A percentile compares a stretch with the other conserved stretches of the same genome.
Evolutionary conservation across 2,113 vertebrate genomes (phyloP).

Genomic region (Lampris incognitus): DNA sequence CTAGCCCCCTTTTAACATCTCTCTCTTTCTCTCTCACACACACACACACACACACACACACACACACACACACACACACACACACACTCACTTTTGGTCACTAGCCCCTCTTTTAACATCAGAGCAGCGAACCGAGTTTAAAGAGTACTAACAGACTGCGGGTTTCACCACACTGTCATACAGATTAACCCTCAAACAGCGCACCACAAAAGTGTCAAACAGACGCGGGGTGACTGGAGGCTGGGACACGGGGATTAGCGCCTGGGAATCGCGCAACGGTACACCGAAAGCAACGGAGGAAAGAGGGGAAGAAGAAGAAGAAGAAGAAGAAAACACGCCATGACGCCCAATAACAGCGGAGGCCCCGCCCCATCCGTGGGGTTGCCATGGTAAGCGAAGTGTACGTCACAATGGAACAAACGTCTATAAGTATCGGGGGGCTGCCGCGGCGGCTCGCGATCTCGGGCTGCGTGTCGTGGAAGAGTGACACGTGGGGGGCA

Average conservation of each 20-base stretch:
- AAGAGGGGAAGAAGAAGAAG: background rate
- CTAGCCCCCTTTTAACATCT: too few species aligned
- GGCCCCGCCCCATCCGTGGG: conserved; percentile 73
- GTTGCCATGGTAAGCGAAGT: conserved; percentile 82
- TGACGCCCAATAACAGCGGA: conserved; percentile 48
- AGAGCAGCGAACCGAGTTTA: background rate
- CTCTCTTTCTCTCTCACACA: too few species aligned
- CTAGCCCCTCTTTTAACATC: background rate
- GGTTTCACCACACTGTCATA: too few species aligned
- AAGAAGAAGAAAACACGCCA: background rate
- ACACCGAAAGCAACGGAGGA: background rate
- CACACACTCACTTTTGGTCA: too few species aligned
- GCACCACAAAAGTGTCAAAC: too few species aligned
- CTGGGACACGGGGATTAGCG: too few species aligned
- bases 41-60: too few species aligned
- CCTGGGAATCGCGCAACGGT: too few species aligned
- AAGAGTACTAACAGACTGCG: too few species aligned
- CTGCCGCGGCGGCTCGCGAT: conserved; percentile 56
- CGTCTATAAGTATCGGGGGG: conserved; percentile 77
- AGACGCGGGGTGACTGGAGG: too few species aligned
- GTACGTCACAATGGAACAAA: conserved; percentile 81
- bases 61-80: too few species aligned
- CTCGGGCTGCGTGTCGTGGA: conserved; percentile 67
- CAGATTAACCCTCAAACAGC: too few species aligned
- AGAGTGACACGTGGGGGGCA: conserved; percentile 73